Evolutionary conservation across 2,797 vertebrate genomes (phyloP).

Genomic region (Coregonus sp.): DNA sequence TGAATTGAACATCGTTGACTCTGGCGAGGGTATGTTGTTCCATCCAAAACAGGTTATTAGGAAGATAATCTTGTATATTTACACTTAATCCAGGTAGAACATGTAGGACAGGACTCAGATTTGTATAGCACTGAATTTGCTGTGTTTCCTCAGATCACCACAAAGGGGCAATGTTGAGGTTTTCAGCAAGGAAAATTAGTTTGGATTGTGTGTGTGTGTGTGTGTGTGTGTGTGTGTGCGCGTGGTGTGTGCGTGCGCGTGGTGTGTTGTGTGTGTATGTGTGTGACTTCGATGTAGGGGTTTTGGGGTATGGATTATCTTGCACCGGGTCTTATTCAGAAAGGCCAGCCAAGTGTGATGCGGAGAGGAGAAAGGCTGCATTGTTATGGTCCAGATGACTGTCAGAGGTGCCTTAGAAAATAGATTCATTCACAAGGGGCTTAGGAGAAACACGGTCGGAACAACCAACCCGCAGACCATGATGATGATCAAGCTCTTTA

Average conservation of each 20-base stretch:
- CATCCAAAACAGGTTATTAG: background rate
- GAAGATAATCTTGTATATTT: background rate
- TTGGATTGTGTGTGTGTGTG: slow-evolving; percentile 10
- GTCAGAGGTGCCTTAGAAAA: slow-evolving; percentile 65
- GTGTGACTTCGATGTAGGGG: slow-evolving; percentile 34
- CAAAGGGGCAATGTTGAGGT: slow-evolving; percentile 49
- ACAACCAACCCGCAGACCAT: slow-evolving; percentile 48
- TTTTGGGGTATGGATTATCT: slow-evolving; percentile 68
- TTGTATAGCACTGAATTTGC: background rate
- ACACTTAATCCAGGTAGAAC: background rate
- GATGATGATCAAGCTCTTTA: slow-evolving; percentile 27
- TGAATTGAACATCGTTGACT: background rate
- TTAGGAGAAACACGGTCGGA: slow-evolving; percentile 62
- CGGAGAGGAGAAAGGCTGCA: slow-evolving; percentile 72
- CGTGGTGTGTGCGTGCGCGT: too few species aligned
- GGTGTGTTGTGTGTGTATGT: background rate
- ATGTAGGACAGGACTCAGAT: background rate
- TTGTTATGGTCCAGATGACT: slow-evolving; percentile 70
- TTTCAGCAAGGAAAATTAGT: background rate
- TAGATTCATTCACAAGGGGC: slow-evolving; percentile 59
- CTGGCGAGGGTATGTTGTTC: background rate
- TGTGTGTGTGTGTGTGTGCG: too few species aligned
- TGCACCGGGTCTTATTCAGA: slow-evolving; percentile 67
- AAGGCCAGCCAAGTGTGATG: slow-evolving; percentile 66
- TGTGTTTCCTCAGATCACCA: slow-evolving; percentile 34